phyloP scores from a whole-genome alignment of 2,888 invertebrate genomes.

The Zaprionus bogoriensis region DNA sequence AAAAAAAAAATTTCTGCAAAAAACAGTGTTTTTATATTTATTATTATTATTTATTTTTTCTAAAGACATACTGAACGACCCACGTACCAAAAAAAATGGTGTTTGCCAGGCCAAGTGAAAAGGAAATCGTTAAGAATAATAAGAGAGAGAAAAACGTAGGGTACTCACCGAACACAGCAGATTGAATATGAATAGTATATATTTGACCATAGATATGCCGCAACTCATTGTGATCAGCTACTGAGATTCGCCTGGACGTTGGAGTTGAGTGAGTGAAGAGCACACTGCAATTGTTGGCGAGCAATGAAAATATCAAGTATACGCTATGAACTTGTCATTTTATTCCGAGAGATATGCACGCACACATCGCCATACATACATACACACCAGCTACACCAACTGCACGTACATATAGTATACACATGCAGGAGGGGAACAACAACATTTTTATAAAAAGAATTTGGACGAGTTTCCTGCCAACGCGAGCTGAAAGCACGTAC shows the following conservation, averaged over 20 bases:
- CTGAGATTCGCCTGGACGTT: slow-evolving; percentile 48
- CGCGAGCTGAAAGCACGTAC: slow-evolving; percentile 52
- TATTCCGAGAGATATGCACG: slow-evolving; percentile 21
- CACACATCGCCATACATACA: slow-evolving; percentile 25
- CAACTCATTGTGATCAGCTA: slow-evolving; percentile 85
- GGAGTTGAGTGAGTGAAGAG: too few relatives aligned
- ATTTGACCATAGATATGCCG: slow-evolving; percentile 91
- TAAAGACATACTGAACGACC: too few relatives aligned
- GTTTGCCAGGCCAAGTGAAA: slow-evolving; percentile 16
- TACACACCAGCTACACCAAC: slow-evolving; percentile 30
- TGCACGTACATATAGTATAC: neutral
- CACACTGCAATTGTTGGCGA: slow-evolving; percentile 53
- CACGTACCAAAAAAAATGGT: slow-evolving; percentile 15
- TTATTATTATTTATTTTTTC: too few relatives aligned
- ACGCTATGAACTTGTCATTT: slow-evolving; percentile 39
- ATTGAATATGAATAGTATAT: slow-evolving; percentile 92
- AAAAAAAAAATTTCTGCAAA: too few relatives aligned
- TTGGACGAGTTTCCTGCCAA: slow-evolving; percentile 11
- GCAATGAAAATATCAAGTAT: slow-evolving; percentile 34
- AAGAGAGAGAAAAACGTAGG: slow-evolving; percentile 8
- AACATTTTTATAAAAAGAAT: slow-evolving; percentile 32
- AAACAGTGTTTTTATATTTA: too few relatives aligned
- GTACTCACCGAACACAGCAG: slow-evolving; percentile 90
- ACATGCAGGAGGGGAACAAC: slow-evolving; percentile 4
- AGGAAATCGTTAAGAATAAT: slow-evolving; percentile 15